Conservation (phyloP, 2,888 invertebrate genomes). For the Dorcus hopei region DNA sequence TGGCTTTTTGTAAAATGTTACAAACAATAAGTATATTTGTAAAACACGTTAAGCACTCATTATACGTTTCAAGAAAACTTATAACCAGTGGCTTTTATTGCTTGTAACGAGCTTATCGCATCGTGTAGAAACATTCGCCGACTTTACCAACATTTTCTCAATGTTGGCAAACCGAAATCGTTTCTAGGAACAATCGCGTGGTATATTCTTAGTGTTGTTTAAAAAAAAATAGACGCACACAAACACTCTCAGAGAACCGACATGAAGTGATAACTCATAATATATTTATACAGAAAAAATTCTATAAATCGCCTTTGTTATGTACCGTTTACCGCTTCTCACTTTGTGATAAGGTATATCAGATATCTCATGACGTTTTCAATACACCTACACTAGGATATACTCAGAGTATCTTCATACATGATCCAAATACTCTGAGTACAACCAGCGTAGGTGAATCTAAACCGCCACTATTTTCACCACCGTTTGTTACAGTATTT, state of each 20-base stretch:
- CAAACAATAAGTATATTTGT: too few relatives aligned
- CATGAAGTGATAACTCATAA: conserved; percentile 41
- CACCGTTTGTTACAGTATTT: background rate
- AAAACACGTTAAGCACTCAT: too few relatives aligned
- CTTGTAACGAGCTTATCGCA: too few relatives aligned
- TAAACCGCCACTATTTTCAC: background rate
- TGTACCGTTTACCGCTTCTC: too few relatives aligned
- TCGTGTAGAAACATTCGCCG: background rate
- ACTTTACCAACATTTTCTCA: background rate
- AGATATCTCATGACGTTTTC: background rate
- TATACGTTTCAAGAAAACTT: too few relatives aligned
- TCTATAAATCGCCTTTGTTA: too few relatives aligned
- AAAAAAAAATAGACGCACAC: conserved; percentile 18
- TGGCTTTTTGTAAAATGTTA: too few relatives aligned
- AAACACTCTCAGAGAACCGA: conserved; percentile 39
- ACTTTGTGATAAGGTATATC: too few relatives aligned
- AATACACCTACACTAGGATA: background rate
- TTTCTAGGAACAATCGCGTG: background rate
- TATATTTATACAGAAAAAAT: conserved; percentile 42
- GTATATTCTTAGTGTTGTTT: background rate
- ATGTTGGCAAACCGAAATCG: background rate
- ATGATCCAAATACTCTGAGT: too few relatives aligned
- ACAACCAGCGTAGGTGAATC: too few relatives aligned
- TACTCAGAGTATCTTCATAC: too few relatives aligned
- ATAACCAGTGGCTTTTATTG: too few relatives aligned